These are phyloP conservation scores for Tenodera sinensis DNA, from an alignment of 2,888 invertebrate genomes.

Conservation along the genomic window DNA sequence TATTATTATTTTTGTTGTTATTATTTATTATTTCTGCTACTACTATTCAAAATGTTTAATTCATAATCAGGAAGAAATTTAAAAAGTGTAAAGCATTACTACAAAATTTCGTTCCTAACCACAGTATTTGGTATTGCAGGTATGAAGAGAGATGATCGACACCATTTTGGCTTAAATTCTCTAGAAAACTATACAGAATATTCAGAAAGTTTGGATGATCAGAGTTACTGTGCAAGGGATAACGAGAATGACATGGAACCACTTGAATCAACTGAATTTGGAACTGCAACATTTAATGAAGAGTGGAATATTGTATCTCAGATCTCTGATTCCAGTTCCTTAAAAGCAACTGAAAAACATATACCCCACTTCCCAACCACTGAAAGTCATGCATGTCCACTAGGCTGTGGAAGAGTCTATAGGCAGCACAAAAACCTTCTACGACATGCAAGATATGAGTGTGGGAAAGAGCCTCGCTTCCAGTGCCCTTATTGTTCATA, in stretches of 20 bases:
- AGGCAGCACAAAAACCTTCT: neutral
- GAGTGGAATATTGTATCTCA: neutral
- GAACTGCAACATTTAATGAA: neutral
- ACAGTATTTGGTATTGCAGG: neutral
- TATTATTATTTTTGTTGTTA: no score
- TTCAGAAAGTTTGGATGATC: neutral
- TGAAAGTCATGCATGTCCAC: neutral
- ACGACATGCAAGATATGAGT: slow-evolving; percentile 41
- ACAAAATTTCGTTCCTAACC: neutral
- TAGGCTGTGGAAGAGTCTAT: slow-evolving; percentile 12
- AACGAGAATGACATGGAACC: neutral
- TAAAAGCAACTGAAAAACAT: neutral
- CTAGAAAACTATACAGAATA: neutral
- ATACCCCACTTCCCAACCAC: neutral
- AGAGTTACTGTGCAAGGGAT: neutral
- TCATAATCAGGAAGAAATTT: neutral
- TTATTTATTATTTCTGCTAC: no score
- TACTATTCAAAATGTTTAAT: neutral
- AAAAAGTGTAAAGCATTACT: neutral
- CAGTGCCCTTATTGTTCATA: slow-evolving; percentile 42
- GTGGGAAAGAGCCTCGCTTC: slow-evolving; percentile 39
- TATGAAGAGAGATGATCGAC: neutral
- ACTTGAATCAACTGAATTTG: neutral
- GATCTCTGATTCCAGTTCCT: neutral
- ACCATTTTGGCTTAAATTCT: neutral